Evolutionary conservation across 2,888 invertebrate genomes (phyloP).

Genomic region (Dryocosmus kuriphilus): DNA sequence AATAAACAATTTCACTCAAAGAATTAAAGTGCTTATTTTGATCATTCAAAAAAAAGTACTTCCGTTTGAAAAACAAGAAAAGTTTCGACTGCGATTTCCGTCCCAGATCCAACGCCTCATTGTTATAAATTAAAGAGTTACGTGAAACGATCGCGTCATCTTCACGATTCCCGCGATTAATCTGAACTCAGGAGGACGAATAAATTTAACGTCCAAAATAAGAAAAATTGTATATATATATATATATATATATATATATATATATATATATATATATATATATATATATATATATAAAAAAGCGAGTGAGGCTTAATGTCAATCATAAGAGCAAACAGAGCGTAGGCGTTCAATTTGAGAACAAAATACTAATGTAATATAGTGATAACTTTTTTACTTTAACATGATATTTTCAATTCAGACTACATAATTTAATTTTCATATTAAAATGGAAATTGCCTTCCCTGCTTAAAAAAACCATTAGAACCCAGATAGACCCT

Average conservation of each 20-base stretch:
- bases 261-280: no score
- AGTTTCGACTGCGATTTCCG: background rate
- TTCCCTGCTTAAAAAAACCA: no score
- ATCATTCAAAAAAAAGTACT: background rate
- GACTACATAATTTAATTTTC: no score
- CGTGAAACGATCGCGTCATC: background rate
- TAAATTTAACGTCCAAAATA: conserved; percentile 8
- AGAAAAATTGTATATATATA: background rate
- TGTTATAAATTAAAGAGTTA: conserved; percentile 28
- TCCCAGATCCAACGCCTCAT: background rate
- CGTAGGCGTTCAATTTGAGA: background rate
- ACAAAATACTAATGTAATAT: background rate
- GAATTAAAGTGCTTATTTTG: no score
- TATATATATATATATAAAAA: no score
- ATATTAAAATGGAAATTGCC: no score
- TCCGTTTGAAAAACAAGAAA: background rate
- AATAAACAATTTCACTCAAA: no score
- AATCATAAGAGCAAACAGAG: background rate
- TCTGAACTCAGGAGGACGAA: conserved; percentile 21
- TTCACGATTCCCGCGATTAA: background rate
- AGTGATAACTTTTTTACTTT: no score
- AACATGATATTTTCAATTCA: no score
- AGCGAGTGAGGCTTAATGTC: background rate
- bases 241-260: no score
- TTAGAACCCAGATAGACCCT: no score